Base-by-base conservation (phyloP, 2,888 invertebrate genomes). In the Drosophila imparisetae region DNA sequence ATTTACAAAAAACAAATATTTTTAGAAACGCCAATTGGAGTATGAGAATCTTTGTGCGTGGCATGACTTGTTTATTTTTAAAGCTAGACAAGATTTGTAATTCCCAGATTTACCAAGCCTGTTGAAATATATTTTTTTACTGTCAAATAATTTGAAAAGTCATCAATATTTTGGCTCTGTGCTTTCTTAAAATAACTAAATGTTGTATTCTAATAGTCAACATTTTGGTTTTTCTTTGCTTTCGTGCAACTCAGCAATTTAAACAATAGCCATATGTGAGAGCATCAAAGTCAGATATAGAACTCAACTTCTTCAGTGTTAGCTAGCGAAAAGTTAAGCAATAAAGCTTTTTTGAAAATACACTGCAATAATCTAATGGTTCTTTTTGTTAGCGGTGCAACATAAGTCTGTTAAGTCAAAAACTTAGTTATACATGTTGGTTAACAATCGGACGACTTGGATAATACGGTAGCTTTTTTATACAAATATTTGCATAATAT, bases 161-260 rank as follows among this genome's bases (percentile, higher is more conserved):
- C 7, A 0, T 45, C 13, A 4, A 21, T 59, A 24, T 32, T 52
- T 45, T 48, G 21, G 29, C 59, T 68, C 81, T 81, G 81, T 79
- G 85, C 82, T 40, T 73, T 84, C 67, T 60, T 59, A 27, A 59
- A 57, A 48, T 54, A 49, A 62, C 42, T 62, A 38, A 45, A 48
- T 52, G 48, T 61, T 58, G 52, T 57, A 57, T 54, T 61, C 58
- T 36, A 59, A 67, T 72, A 57, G 42, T 71, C 50, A 72, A 84
- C 55, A 52, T 72, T 65, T 67, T 67, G 75, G 74, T 52, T 74
- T 61, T 59, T 66, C 10, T 61, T 57, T 59, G 54, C 36, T 62
- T 49, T 55, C 49, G 61, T 60, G 59, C 76, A 81, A 72, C 84
- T 83, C 86, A 84, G 74, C 84, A 83, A 79, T 72, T 84, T 83